Base-by-base conservation (phyloP, 2,797 vertebrate genomes). In the Gymnocypris eckloni region DNA sequence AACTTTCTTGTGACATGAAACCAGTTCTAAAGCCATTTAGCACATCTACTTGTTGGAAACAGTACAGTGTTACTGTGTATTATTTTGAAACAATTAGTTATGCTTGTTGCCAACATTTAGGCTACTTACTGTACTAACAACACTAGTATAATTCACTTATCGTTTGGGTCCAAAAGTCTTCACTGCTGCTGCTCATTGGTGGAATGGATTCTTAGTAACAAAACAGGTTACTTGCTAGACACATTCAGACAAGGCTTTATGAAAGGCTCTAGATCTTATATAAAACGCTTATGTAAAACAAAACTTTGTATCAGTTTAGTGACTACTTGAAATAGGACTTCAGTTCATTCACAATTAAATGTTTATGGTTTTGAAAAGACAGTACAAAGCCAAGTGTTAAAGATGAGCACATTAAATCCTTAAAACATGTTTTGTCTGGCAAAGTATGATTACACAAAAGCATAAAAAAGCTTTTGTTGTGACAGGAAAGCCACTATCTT, bases 371-470 rank as follows among this genome's bases (percentile, higher is more conserved):
- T 76, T 54, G 2, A 52, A 77, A 54, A 56, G 16, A 72, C n/a
- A 28, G 4, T 75, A 28, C 28, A 4, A 75, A 75, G 69, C 6
- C 41, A 33, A 39, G 73, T 50, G 56, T 83, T 75, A 39, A 75
- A 75, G 22, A 83, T 73, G 41, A 84, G 59, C 61, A 1, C 37
- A 78, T 69, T 20, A 20, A 2, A 10, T 83, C 48, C n/a, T 20
- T 78, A 13, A 52, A 33, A 11, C 61, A n/a, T 52, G 73, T 79
- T 79, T 84, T 70, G 64, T 56, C 50, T 79, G 39, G n/a, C 16
- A 71, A 70, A 71, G 66, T 48, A 41, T n/a, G 76, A 85, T 85
- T 70, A 48, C 39, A 61, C 18, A 43, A 50, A 84, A 16, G 50
- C 66, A 48, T 50, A 85, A 37, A 70, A 33, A 67, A 45, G 61